phyloP scores from a whole-genome alignment of 2,888 invertebrate species.

The Meganola albula region DNA sequence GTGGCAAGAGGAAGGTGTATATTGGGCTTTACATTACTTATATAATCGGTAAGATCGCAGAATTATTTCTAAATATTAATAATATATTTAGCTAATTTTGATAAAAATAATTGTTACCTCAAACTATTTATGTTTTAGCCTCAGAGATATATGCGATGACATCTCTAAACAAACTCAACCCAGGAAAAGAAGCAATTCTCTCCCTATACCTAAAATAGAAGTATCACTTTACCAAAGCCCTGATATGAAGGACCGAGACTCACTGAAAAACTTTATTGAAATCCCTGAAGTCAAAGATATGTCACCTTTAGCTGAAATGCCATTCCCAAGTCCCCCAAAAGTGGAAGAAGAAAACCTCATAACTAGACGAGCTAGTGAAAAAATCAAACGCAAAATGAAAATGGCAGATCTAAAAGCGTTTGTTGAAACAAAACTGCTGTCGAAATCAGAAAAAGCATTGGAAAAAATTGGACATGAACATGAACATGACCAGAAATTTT shows the following conservation, averaged over 20 bases:
- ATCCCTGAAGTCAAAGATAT: conserved; percentile 85
- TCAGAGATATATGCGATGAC: conserved; percentile 93
- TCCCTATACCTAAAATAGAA: conserved; percentile 95
- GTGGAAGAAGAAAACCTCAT: conserved; percentile 60
- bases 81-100: not conserved
- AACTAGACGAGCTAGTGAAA: conserved; percentile 85
- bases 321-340: conserved; percentile 48
- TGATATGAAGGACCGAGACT: conserved; percentile 81
- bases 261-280: conserved; percentile 86
- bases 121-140: conserved; percentile 61
- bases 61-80: not conserved
- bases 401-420: conserved; percentile 95
- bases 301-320: conserved; percentile 79
- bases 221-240: conserved; percentile 90
- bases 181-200: conserved; percentile 92
- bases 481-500: conserved; percentile 81
- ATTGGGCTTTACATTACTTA: conserved; percentile 96
- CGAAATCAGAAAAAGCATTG: conserved; percentile 93
- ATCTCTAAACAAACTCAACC: conserved; percentile 86
- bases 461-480: conserved; percentile 92
- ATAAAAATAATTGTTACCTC: not conserved
- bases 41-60: conserved; percentile 83
- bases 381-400: conserved; percentile 90
- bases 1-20: conserved; percentile 99
- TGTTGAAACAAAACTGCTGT: conserved; percentile 93